These are phyloP conservation scores for Parnassius orleans DNA, from an alignment of 2,888 invertebrate species.

Conservation along the genomic window DNA sequence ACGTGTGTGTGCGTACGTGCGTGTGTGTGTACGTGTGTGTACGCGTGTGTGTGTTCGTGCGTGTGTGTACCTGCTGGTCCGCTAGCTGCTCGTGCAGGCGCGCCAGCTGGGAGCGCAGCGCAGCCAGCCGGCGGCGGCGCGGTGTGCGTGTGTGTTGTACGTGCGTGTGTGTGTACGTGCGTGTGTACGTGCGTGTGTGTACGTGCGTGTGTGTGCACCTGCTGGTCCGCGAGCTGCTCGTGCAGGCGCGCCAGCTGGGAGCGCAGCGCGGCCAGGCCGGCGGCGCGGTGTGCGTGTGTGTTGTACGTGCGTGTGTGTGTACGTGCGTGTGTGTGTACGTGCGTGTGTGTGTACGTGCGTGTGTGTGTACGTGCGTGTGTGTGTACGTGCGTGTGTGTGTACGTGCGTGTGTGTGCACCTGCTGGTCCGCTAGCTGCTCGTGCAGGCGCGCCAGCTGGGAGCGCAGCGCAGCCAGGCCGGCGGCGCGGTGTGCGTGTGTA, in stretches of 20 bases:
- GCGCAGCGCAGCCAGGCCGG: neutral
- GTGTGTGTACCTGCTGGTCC: neutral
- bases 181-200: neutral
- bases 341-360: too few relatives aligned
- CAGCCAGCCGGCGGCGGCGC: neutral
- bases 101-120: neutral
- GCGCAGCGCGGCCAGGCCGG: neutral
- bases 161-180: too few relatives aligned
- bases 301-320: too few relatives aligned
- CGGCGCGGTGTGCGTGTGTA: neutral
- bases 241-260: neutral
- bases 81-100: too few relatives aligned
- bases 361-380: neutral
- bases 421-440: neutral
- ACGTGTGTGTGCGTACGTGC: too few relatives aligned
- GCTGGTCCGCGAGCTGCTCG: neutral
- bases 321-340: too few relatives aligned
- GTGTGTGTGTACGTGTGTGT: too few relatives aligned
- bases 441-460: neutral
- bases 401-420: neutral
- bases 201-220: neutral
- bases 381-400: neutral
- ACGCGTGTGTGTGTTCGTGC: too few relatives aligned
- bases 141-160: too few relatives aligned
- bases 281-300: neutral